A percentile compares a stretch with the other conserved stretches of the same genome.
These are phyloP conservation scores for Alfaro cultratus DNA, from an alignment of 2,797 vertebrate species.

Conservation along the genomic window DNA sequence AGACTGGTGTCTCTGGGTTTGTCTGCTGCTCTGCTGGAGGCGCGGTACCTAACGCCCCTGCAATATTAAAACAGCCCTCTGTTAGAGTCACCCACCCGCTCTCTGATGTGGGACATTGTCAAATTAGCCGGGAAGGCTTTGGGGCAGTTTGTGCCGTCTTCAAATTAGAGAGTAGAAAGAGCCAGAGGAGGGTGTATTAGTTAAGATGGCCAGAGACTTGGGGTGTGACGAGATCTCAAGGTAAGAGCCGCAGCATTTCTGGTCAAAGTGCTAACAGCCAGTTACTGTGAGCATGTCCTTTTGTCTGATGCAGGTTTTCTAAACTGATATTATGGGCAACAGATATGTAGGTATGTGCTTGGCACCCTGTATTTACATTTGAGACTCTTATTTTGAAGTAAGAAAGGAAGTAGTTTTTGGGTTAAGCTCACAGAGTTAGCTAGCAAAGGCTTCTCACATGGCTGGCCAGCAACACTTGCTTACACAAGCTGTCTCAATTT, in stretches of 20 bases:
- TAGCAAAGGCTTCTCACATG: neutral
- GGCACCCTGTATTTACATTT: neutral
- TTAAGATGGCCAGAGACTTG: neutral
- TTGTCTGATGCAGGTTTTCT: neutral
- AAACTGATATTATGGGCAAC: neutral
- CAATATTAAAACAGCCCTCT: slow-evolving; percentile 48
- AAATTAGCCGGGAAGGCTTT: slow-evolving; percentile 66
- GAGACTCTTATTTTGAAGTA: neutral
- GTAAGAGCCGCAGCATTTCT: neutral
- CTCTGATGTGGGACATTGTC: slow-evolving; percentile 71
- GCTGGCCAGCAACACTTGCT: neutral
- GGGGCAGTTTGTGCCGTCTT: slow-evolving; percentile 58
- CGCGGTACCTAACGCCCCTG: slow-evolving; percentile 37
- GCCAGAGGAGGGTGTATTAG: slow-evolving; percentile 3
- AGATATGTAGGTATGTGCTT: neutral
- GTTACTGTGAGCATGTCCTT: neutral
- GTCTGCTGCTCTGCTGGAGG: slow-evolving; percentile 51
- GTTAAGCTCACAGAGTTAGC: neutral
- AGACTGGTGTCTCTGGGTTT: slow-evolving; percentile 69
- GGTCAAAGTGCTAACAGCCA: slow-evolving; percentile 61
- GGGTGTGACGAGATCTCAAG: neutral
- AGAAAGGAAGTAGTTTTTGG: neutral
- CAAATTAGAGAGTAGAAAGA: slow-evolving; percentile 69
- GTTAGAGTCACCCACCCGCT: slow-evolving; percentile 15
- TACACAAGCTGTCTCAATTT: neutral